Base-by-base conservation (phyloP, 2,113 vertebrate species). In the Apodemus sylvaticus region DNA sequence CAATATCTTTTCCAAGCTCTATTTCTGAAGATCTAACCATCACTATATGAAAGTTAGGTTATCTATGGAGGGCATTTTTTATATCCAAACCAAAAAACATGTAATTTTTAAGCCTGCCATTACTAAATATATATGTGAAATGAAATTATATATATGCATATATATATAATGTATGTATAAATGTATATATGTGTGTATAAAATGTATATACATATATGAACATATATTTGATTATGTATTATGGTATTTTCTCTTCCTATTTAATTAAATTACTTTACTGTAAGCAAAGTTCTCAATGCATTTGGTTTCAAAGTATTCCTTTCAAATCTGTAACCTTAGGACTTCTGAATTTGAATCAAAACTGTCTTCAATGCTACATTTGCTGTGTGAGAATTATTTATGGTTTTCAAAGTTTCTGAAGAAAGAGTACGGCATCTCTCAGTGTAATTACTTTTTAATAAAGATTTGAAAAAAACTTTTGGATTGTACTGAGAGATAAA, bases 381-480 rank as follows among this genome's bases (percentile, higher is more conserved):
- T 81, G 0, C 7, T 94, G 26, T 88, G 51, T 95, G n/a, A 85
- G 81, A 95, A 85, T 95, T 81, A 96, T 94, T 94, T 90, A 82
- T 93, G 31, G 34, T 83, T 5, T 94, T 91, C 89, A 81, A 90
- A 97, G 68, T 66, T 34, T 86, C 89, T 96, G 77, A 95, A 79
- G 86, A 55, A 93, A 94, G 81, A 42, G 0, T 71, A 60, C 31
- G 87, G 22, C 31, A 91, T 91, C n/a, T 83, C 7, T 17, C 7
- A 8, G 71, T 93, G 71, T 89, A 45, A 95, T 95, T 55, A 81
- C 39, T 83, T 95, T 95, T 93, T 96, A 85, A 95, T 97, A 94
- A 97, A 96, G 77, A 93, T 7, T 82, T 94, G 89, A 97, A 96
- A 90, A 12, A n/a, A n/a, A n/a, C 51, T 89, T 96, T 68, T 62